These are phyloP conservation scores for Heliconius sara DNA, from an alignment of 2,888 invertebrate species.

Conservation along the genomic window DNA sequence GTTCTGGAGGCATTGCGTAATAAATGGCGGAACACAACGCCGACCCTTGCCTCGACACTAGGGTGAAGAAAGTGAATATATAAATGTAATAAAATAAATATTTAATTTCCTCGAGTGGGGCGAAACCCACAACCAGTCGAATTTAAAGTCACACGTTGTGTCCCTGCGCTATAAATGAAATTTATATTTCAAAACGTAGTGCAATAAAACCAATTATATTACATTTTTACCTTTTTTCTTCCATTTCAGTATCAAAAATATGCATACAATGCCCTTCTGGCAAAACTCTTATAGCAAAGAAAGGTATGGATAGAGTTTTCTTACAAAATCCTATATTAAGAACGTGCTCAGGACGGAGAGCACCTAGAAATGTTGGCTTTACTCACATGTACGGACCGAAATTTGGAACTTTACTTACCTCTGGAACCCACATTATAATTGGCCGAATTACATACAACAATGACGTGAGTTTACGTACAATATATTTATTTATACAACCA, in stretches of 20 bases:
- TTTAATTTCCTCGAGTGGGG: too few relatives aligned
- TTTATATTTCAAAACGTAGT: not conserved
- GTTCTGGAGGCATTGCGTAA: too few relatives aligned
- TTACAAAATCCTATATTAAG: slow-evolving; percentile 64
- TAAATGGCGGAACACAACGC: too few relatives aligned
- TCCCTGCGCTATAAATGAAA: not conserved
- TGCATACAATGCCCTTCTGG: slow-evolving; percentile 78
- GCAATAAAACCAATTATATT: not conserved
- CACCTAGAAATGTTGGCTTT: slow-evolving; percentile 62
- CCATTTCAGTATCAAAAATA: slow-evolving; percentile 51
- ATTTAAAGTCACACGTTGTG: too few relatives aligned
- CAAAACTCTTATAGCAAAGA: slow-evolving; percentile 69
- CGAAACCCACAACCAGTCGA: too few relatives aligned
- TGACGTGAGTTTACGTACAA: slow-evolving; percentile 58
- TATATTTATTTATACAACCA: slow-evolving; percentile 4
- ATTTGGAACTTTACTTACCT: slow-evolving; percentile 67
- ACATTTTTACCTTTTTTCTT: not conserved
- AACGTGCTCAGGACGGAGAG: slow-evolving; percentile 64
- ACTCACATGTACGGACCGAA: slow-evolving; percentile 71
- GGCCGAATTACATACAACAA: slow-evolving; percentile 66
- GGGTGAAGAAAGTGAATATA: too few relatives aligned
- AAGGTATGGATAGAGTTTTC: slow-evolving; percentile 65
- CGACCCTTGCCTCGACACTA: too few relatives aligned
- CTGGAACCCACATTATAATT: slow-evolving; percentile 71
- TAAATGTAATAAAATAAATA: too few relatives aligned